These are phyloP conservation scores for Pentamera pediparva DNA, from an alignment of 53 echinoderm and acorn worm genomes.

Conservation along the genomic window DNA sequence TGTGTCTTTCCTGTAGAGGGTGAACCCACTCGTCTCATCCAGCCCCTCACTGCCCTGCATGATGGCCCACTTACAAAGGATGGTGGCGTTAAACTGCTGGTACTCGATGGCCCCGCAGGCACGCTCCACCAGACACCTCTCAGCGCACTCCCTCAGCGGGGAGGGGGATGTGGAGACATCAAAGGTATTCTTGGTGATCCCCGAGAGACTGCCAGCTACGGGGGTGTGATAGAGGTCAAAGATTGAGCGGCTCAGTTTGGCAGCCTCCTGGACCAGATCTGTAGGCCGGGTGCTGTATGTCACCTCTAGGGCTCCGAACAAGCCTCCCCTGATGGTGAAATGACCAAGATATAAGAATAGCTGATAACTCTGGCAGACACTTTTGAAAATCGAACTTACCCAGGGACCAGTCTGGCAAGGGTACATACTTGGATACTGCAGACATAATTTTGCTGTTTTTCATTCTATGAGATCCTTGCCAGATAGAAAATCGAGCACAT, in stretches of 20 bases:
- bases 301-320: constrained; percentile 84
- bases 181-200: constrained; percentile 51
- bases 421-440: too few relatives aligned
- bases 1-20: constrained; percentile 67
- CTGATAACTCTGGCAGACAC: background rate
- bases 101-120: constrained; percentile 88
- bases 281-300: constrained; percentile 68
- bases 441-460: too few relatives aligned
- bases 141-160: constrained; percentile 64
- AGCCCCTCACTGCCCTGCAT: constrained; percentile 48
- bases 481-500: too few relatives aligned
- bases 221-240: constrained; percentile 64
- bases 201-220: constrained; percentile 64
- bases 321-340: constrained; percentile 57
- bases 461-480: too few relatives aligned
- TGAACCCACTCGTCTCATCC: constrained; percentile 60
- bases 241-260: background rate
- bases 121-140: constrained; percentile 65
- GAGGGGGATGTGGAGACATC: constrained; percentile 61
- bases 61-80: constrained; percentile 71
- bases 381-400: background rate
- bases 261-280: constrained; percentile 62
- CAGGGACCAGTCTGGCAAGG: too few relatives aligned
- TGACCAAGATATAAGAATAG: background rate
- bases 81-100: constrained; percentile 44